Conservation (phyloP, 1,140 invertebrate species). For the Ridgeia piscesae region DNA sequence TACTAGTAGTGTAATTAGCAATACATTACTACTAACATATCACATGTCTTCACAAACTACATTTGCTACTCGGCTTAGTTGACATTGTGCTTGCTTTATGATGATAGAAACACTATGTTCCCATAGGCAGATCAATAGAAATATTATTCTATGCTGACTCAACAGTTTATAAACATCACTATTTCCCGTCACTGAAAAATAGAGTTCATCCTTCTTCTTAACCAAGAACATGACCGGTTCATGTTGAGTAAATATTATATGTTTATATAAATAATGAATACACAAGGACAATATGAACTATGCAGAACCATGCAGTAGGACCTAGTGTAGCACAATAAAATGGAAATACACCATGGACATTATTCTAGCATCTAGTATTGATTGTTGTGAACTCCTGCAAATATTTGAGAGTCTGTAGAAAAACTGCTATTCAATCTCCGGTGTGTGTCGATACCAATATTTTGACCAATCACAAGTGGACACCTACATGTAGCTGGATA, state of each 20-base stretch:
- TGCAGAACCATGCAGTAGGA: neutral
- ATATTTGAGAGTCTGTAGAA: no score
- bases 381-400: no score
- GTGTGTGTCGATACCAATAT: no score
- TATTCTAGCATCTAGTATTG: no score
- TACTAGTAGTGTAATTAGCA: no score
- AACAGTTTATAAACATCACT: neutral
- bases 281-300: neutral
- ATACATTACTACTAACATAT: no score
- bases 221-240: neutral
- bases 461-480: no score
- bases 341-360: neutral
- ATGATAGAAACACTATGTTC: neutral
- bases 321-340: neutral
- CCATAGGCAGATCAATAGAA: neutral
- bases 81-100: neutral
- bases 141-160: neutral
- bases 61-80: no score
- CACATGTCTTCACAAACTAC: no score
- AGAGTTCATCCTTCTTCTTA: neutral
- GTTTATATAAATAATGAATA: neutral
- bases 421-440: no score
- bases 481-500: no score
- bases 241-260: neutral
- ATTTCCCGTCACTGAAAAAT: neutral